Percentiles rank a stretch among this genome's conserved stretches.
phyloP scores from a whole-genome alignment of 2,888 invertebrate species.

The Carcina quercana region DNA sequence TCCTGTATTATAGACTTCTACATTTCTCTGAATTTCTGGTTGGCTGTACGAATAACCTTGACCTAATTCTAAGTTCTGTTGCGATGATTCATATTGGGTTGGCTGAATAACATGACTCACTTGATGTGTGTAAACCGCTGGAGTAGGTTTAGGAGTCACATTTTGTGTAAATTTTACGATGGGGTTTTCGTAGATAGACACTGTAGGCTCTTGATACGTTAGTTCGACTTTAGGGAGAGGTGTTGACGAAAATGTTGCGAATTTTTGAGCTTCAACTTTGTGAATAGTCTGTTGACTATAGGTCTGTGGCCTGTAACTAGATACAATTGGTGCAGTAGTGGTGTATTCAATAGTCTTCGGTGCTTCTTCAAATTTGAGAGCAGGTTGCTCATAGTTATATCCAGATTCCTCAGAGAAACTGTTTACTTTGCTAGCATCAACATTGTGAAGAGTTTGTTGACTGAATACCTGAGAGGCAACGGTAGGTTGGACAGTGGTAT shows the following conservation, averaged over 20 bases:
- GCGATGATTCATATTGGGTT: conserved; percentile 31
- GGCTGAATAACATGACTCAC: conserved; percentile 39
- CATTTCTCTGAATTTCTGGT: conserved; percentile 55
- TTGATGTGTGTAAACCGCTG: conserved; percentile 41
- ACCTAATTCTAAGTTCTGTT: conserved; percentile 35
- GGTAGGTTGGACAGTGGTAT: conserved; percentile 22
- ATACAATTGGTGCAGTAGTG: conserved; percentile 26
- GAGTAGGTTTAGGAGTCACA: conserved; percentile 43
- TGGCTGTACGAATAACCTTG: conserved; percentile 50
- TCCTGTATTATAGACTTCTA: conserved; percentile 33
- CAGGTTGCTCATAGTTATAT: conserved; percentile 40
- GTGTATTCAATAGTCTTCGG: conserved; percentile 18
- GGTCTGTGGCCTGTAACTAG: conserved; percentile 45
- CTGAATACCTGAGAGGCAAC: conserved; percentile 39
- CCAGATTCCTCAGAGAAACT: conserved; percentile 27
- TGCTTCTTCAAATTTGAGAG: conserved; percentile 39
- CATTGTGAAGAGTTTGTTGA: conserved; percentile 47
- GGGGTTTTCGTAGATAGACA: conserved; percentile 49
- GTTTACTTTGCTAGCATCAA: conserved; percentile 38
- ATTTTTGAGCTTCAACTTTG: conserved; percentile 38
- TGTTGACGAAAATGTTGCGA: conserved; percentile 39
- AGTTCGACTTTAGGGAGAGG: conserved; percentile 29
- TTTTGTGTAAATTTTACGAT: conserved; percentile 42
- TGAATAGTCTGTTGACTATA: conserved; percentile 55
- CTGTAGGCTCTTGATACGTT: conserved; percentile 33